These are phyloP conservation scores for Drosophila erecta DNA, from an alignment of 1,140 invertebrate species.

Conservation along the genomic window DNA sequence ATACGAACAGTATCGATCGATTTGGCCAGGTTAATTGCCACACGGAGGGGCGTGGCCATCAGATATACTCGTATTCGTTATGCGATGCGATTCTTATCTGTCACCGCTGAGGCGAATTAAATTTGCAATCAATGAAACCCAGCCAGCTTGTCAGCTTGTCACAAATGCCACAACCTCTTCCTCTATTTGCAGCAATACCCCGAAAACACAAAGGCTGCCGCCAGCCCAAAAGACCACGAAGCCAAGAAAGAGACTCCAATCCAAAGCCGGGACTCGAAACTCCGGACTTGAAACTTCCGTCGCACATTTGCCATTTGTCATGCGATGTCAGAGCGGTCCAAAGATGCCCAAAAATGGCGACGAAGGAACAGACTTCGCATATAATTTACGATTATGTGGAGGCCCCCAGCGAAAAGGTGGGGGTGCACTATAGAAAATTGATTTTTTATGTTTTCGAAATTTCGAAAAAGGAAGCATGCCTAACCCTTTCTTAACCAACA, in stretches of 20 bases:
- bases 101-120: constrained; percentile 49
- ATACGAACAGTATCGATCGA: constrained; percentile 60
- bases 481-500: neutral
- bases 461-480: neutral
- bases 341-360: constrained; percentile 58
- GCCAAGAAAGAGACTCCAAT: neutral
- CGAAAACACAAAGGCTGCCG: constrained; percentile 46
- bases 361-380: constrained; percentile 56
- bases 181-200: constrained; percentile 25
- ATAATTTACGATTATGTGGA: constrained; percentile 75
- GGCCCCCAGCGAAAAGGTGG: constrained; percentile 6
- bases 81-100: constrained; percentile 50
- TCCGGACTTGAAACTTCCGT: constrained; percentile 61
- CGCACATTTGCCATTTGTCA: constrained; percentile 80
- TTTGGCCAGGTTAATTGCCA: constrained; percentile 47
- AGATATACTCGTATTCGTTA: constrained; percentile 1
- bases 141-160: constrained; percentile 69
- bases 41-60: constrained; percentile 36
- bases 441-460: neutral
- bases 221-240: constrained; percentile 4
- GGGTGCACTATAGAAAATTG: constrained; percentile 16
- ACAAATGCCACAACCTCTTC: constrained; percentile 46
- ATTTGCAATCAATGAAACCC: constrained; percentile 70
- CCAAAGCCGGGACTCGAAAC: constrained; percentile 22
- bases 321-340: constrained; percentile 55